A percentile compares a stretch with the other conserved stretches of the same genome.
Evolutionary conservation across 2,113 vertebrate genomes (phyloP).

Genomic region (Ailurus styani): DNA sequence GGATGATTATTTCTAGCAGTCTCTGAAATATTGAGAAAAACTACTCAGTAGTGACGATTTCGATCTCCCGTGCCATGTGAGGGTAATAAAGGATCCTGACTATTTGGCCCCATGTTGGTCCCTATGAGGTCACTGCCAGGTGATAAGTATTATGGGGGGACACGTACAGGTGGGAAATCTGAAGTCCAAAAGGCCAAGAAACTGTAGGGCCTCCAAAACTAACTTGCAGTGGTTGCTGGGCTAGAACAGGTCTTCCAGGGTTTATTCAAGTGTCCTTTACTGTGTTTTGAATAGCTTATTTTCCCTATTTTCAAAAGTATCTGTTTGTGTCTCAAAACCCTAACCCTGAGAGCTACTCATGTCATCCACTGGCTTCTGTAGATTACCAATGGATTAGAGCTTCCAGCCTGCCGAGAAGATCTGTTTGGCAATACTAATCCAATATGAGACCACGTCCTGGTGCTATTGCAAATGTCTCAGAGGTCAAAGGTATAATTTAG

Average conservation of each 20-base stretch:
- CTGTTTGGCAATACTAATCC: conserved; percentile 21
- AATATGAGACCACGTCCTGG: conserved; percentile 48
- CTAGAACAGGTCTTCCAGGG: background rate
- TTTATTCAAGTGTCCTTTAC: background rate
- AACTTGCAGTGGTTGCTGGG: background rate
- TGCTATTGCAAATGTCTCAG: conserved; percentile 29
- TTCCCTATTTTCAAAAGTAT: background rate
- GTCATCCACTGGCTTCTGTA: background rate
- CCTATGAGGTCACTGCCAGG: background rate
- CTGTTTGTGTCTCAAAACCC: background rate
- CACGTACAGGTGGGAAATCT: background rate
- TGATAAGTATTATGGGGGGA: background rate
- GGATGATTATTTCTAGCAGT: background rate
- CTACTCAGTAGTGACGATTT: background rate
- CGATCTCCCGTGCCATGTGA: background rate
- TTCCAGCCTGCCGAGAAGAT: conserved; percentile 20
- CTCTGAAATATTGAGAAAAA: background rate
- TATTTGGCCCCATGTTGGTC: background rate
- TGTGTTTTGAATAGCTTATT: background rate
- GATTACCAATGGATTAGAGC: conserved; percentile 5
- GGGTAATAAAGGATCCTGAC: background rate
- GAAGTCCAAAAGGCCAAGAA: background rate
- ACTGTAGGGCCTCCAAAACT: background rate
- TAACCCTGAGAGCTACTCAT: background rate
- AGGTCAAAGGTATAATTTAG: conserved; percentile 53